Evolutionary conservation across 2,888 invertebrate species (phyloP).

Genomic region (Drosophila meridionalis): DNA sequence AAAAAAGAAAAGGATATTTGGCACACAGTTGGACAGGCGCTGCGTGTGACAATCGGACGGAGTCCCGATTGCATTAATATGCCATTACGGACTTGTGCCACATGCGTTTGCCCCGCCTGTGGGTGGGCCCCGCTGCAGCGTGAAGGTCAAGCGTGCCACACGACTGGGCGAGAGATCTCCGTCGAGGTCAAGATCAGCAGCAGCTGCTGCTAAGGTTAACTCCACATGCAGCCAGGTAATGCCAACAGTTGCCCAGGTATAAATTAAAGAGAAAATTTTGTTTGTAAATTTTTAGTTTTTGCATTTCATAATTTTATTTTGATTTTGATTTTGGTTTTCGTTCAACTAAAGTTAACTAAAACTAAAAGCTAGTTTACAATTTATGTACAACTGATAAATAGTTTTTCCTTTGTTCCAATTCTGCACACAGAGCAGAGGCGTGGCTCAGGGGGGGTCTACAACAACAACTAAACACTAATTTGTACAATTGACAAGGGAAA

Average conservation of each 20-base stretch:
- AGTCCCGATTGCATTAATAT: conserved; percentile 63
- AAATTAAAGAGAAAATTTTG: neutral
- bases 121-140: conserved; percentile 44
- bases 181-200: conserved; percentile 23
- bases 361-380: conserved; percentile 43
- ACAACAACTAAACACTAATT: conserved; percentile 67
- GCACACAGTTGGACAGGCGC: conserved; percentile 29
- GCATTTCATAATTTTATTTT: conserved; percentile 55
- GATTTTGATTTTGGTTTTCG: conserved; percentile 28
- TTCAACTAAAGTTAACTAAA: conserved; percentile 47
- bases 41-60: conserved; percentile 31
- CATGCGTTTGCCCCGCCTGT: conserved; percentile 32
- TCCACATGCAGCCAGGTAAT: conserved; percentile 12
- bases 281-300: neutral
- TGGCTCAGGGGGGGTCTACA: neutral
- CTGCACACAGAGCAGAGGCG: conserved; percentile 54
- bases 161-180: neutral
- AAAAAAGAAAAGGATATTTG: conserved; percentile 10
- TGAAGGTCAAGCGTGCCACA: conserved; percentile 50
- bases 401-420: conserved; percentile 27
- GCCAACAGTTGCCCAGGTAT: conserved; percentile 7
- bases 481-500: conserved; percentile 68
- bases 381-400: conserved; percentile 58
- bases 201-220: conserved; percentile 4
- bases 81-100: conserved; percentile 65